phyloP scores from a whole-genome alignment of 2,888 invertebrate species.

The Cylindroiulus punctatus region DNA sequence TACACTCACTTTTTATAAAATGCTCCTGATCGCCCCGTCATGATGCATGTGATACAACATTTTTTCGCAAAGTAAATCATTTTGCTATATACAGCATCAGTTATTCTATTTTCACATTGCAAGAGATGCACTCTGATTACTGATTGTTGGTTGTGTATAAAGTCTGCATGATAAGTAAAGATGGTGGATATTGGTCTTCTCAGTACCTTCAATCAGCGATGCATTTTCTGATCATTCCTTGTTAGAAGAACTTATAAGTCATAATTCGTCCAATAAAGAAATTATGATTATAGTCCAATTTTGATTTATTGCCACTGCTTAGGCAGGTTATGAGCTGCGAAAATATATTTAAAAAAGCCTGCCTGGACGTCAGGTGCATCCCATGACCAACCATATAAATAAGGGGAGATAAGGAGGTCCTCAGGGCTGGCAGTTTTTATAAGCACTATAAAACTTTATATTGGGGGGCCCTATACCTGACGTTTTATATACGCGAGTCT shows the following conservation, averaged over 20 bases:
- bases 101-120: too few species aligned
- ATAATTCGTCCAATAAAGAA: conserved; percentile 43
- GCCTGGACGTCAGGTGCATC: neutral
- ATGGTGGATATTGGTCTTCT: too few species aligned
- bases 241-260: conserved; percentile 18
- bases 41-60: too few species aligned
- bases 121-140: too few species aligned
- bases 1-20: too few species aligned
- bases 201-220: too few species aligned
- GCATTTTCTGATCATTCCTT: neutral
- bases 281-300: conserved; percentile 35
- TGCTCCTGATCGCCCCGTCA: too few species aligned
- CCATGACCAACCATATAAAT: neutral
- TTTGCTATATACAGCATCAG: too few species aligned
- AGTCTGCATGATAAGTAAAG: too few species aligned
- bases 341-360: conserved; percentile 30
- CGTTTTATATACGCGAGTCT: conserved; percentile 32
- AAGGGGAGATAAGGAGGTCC: neutral
- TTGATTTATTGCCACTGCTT: conserved; percentile 28
- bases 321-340: conserved; percentile 15
- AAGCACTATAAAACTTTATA: conserved; percentile 30
- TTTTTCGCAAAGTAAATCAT: too few species aligned
- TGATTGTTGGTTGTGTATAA: too few species aligned
- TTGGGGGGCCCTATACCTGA: neutral
- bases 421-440: neutral